phyloP scores from a whole-genome alignment of 1,140 invertebrate genomes.

The Drosophila subpulchrella region DNA sequence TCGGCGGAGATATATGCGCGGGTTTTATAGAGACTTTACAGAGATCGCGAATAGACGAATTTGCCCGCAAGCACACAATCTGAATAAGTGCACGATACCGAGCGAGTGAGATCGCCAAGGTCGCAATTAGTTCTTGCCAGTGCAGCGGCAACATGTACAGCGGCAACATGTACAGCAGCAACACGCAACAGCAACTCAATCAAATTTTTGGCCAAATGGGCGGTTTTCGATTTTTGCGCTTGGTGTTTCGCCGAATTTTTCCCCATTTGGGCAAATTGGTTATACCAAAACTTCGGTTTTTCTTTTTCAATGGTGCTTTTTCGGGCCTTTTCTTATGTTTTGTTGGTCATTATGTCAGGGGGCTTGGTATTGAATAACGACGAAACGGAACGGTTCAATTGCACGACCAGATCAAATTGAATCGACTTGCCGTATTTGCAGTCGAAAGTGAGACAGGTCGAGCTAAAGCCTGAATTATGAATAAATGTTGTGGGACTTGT shows the following conservation, averaged over 20 bases:
- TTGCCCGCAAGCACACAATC: slow-evolving; percentile 52
- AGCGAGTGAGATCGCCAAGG: slow-evolving; percentile 58
- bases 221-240: slow-evolving; percentile 20
- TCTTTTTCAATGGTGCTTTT: slow-evolving; percentile 4
- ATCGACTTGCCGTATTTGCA: slow-evolving; percentile 17
- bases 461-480: slow-evolving; percentile 48
- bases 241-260: slow-evolving; percentile 38
- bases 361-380: slow-evolving; percentile 41
- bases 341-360: slow-evolving; percentile 65
- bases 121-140: slow-evolving; percentile 76
- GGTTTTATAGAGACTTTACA: neutral
- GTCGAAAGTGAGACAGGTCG: slow-evolving; percentile 9
- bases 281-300: slow-evolving; percentile 6
- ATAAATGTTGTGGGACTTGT: slow-evolving; percentile 67
- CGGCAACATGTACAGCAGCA: slow-evolving; percentile 29
- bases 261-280: slow-evolving; percentile 64
- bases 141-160: slow-evolving; percentile 24
- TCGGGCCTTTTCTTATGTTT: slow-evolving; percentile 2
- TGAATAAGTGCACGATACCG: slow-evolving; percentile 64
- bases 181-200: slow-evolving; percentile 55
- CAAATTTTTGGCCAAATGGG: slow-evolving; percentile 32
- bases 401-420: slow-evolving; percentile 13
- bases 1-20: slow-evolving; percentile 4
- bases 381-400: slow-evolving; percentile 43
- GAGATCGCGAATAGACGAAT: slow-evolving; percentile 17